Conservation (phyloP, 2,888 invertebrate genomes). For the Diadegma fenestrale region DNA sequence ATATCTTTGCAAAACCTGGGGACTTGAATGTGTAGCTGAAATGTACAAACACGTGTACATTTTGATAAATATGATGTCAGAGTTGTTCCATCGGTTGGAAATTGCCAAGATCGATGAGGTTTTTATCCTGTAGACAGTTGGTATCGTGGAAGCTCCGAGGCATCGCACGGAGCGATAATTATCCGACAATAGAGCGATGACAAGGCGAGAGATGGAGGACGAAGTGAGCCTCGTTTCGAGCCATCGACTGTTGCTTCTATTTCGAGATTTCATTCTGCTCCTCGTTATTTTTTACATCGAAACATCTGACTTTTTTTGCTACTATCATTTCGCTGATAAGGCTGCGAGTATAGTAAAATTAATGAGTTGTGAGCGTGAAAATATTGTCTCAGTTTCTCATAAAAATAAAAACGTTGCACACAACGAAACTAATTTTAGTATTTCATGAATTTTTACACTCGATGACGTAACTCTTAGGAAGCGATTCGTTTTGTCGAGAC, state of each 20-base stretch:
- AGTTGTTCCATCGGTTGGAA: constrained; percentile 45
- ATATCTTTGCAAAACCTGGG: constrained; percentile 30
- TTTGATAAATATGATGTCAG: constrained; percentile 13
- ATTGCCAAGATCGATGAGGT: constrained; percentile 64
- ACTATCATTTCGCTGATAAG: neutral
- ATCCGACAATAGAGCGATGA: constrained; percentile 66
- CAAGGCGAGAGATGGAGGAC: constrained; percentile 34
- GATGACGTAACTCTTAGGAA: neutral
- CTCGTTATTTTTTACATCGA: constrained; percentile 18
- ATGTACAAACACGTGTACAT: neutral
- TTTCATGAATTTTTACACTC: neutral
- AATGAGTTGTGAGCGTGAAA: neutral
- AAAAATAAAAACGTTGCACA: neutral
- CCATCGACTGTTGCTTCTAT: constrained; percentile 22
- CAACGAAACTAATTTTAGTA: neutral
- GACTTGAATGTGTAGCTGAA: constrained; percentile 30
- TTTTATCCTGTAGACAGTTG: constrained; percentile 52
- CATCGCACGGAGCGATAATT: constrained; percentile 63
- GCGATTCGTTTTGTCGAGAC: neutral
- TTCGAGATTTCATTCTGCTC: constrained; percentile 50
- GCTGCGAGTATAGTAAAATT: neutral
- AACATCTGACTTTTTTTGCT: neutral
- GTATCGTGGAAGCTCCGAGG: constrained; percentile 57
- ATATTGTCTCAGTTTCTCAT: neutral
- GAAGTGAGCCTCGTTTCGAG: constrained; percentile 28